phyloP scores from a whole-genome alignment of 2,797 vertebrate species.

The Cryptoprocta ferox region DNA sequence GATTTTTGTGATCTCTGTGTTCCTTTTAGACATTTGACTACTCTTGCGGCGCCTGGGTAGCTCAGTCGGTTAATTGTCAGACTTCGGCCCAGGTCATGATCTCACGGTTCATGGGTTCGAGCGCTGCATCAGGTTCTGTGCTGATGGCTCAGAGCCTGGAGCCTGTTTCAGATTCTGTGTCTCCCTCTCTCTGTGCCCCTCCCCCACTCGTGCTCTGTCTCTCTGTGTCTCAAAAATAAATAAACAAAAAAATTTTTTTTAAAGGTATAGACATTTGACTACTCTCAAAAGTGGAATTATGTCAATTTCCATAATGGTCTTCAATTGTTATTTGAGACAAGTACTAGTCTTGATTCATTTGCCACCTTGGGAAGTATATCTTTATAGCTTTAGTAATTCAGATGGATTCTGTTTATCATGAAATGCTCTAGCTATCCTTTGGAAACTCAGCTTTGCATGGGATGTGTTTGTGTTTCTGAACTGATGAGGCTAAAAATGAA shows the following conservation, averaged over 20 bases:
- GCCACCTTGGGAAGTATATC: not conserved
- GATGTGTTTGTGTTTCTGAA: slow-evolving; percentile 10
- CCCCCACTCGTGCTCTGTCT: no score
- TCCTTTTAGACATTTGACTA: not conserved
- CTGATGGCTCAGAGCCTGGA: no score
- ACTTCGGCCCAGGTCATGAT: no score
- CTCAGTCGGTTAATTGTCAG: no score
- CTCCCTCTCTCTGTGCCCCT: no score
- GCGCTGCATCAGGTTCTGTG: no score
- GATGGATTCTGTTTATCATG: not conserved
- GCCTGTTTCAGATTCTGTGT: no score
- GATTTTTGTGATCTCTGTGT: not conserved
- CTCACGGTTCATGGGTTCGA: no score
- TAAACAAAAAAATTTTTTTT: no score
- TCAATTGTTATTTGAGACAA: not conserved
- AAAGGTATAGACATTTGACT: not conserved
- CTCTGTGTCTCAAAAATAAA: no score
- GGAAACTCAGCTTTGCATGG: not conserved
- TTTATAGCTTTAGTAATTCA: not conserved
- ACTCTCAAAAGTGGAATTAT: not conserved
- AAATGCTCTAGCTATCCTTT: slow-evolving; percentile 19
- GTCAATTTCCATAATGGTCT: not conserved
- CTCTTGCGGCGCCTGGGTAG: no score
- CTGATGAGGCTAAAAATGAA: not conserved
- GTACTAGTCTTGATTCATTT: not conserved